These are phyloP conservation scores for Erebia ligea DNA, from an alignment of 2,888 invertebrate species.

Conservation along the genomic window DNA sequence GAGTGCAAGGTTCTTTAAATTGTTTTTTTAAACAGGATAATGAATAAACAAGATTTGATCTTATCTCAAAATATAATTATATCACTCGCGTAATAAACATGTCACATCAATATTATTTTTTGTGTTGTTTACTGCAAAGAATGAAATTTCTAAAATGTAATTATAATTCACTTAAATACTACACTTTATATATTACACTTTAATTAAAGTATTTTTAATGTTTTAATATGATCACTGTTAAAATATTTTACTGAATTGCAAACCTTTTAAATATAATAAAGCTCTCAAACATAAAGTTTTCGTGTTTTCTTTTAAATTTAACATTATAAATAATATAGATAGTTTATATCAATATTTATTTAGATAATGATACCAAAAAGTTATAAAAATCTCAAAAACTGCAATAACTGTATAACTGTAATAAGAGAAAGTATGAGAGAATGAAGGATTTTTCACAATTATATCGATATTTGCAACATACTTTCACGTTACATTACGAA, in stretches of 20 bases:
- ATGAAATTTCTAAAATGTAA: not conserved
- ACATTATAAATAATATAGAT: too few relatives aligned
- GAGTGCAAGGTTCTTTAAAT: not conserved
- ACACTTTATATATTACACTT: too few relatives aligned
- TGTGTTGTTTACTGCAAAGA: not conserved
- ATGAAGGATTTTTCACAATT: not conserved
- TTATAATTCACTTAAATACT: too few relatives aligned
- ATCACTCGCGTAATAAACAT: not conserved
- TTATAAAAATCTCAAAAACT: not conserved
- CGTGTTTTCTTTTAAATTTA: too few relatives aligned
- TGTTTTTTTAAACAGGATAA: not conserved
- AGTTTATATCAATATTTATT: too few relatives aligned
- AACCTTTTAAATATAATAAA: too few relatives aligned
- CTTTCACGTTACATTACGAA: constrained; percentile 10
- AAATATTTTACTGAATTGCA: too few relatives aligned
- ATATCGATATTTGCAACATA: constrained; percentile 2
- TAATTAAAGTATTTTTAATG: too few relatives aligned
- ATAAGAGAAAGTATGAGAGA: constrained; percentile 1
- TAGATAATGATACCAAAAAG: too few relatives aligned
- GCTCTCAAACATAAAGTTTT: too few relatives aligned
- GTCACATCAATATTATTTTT: not conserved
- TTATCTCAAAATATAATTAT: not conserved
- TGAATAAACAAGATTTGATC: not conserved
- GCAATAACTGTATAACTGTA: not conserved
- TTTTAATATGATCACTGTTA: too few relatives aligned